Conservation (phyloP, 2,888 invertebrate species). For the Bellardia bayeri region DNA sequence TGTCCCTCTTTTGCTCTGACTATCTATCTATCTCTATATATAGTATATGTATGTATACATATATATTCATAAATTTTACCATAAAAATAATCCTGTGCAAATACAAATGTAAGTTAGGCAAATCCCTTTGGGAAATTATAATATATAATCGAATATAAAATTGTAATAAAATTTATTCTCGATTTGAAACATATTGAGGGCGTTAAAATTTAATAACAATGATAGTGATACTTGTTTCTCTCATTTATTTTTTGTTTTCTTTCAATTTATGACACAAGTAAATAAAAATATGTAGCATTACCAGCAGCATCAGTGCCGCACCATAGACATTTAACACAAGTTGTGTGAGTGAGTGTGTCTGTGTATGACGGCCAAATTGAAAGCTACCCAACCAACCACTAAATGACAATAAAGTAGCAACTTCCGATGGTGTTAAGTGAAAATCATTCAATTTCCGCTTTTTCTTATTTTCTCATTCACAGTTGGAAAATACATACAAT, state of each 20-base stretch:
- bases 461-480: slow-evolving; percentile 64
- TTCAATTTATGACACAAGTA: slow-evolving; percentile 29
- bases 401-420: slow-evolving; percentile 83
- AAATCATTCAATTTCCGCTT: slow-evolving; percentile 83
- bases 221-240: slow-evolving; percentile 51
- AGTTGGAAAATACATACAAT: slow-evolving; percentile 68
- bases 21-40: neutral
- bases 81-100: slow-evolving; percentile 36
- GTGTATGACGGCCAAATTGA: slow-evolving; percentile 20
- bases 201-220: slow-evolving; percentile 73
- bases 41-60: too few species aligned
- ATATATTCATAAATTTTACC: slow-evolving; percentile 31
- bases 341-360: neutral
- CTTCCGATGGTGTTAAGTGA: slow-evolving; percentile 83
- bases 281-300: slow-evolving; percentile 14
- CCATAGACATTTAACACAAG: slow-evolving; percentile 1
- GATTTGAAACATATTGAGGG: slow-evolving; percentile 75
- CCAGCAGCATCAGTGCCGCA: neutral
- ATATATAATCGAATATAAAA: slow-evolving; percentile 46
- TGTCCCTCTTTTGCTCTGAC: neutral
- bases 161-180: slow-evolving; percentile 68
- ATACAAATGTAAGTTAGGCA: slow-evolving; percentile 52
- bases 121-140: slow-evolving; percentile 48
- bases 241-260: too few species aligned
- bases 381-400: slow-evolving; percentile 78